Evolutionary conservation across 2,888 invertebrate genomes (phyloP), one percentile per base, ranked within the genome.

Genomic region (Hymenopus coronatus): DNA sequence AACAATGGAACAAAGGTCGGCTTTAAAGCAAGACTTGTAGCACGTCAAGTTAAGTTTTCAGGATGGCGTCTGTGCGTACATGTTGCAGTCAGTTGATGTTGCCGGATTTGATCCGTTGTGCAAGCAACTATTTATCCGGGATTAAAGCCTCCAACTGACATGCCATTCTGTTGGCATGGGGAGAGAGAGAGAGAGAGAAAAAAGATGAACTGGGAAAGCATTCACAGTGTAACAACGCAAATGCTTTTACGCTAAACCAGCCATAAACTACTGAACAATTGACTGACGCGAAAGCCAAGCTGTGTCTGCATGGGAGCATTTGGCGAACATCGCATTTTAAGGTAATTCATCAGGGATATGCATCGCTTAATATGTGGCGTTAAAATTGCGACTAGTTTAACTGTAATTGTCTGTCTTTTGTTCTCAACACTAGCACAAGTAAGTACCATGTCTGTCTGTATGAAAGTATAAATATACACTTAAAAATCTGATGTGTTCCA

Each of bases 241-340:
- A 54, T 54, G 54, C 54, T 54, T 54, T 54, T 54, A 54, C 20
- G 54, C 54, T 70, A 70, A 70, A 70, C 54, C 40, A 12, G 40
- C 40, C 40, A 40, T 40, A 40, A 40, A 40, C 40, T 40, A 25
- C 54, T 20, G 54, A 70, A 70, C 54, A 70, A 70, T 70, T 70
- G 54, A 70, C 54, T 20, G 54, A 20, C 54, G 54, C 25, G 54
- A 70, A 70, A 70, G 54, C 90, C 90, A 92, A 40, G 40, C 40
- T 40, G 6, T 40, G 40, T 40, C 40, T 40, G 40, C 40, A 40
- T 33, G 33, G 33, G 8, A 33, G 33, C 33, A 8, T 40, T 40
- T 40, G 40, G 40, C 12, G 40, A 40, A 40, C 40, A 40, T 40
- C 40, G 40, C 40, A 12, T 40, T 33, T 33, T 33, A 33, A 33